Conservation (phyloP, 92 coral and sea anemone genomes). For the Epizoanthus rinbou region DNA sequence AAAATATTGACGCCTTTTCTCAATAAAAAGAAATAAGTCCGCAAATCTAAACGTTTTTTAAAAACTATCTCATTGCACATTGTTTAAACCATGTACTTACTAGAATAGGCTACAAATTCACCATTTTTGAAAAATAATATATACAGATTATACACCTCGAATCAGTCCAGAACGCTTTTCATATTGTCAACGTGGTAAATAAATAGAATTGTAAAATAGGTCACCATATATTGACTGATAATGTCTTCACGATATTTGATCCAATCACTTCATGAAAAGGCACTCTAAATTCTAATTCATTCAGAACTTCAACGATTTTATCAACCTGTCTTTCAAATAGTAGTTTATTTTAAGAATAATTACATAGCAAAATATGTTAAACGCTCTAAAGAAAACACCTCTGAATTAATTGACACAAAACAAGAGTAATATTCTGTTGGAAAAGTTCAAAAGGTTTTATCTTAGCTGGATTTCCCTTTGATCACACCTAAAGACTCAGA, state of each 20-base stretch:
- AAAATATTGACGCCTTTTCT: too few relatives aligned
- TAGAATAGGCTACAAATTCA: too few relatives aligned
- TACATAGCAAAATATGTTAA: not conserved
- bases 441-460: not conserved
- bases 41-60: too few relatives aligned
- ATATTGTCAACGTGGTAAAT: too few relatives aligned
- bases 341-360: not conserved
- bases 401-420: not conserved
- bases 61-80: too few relatives aligned
- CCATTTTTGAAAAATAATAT: too few relatives aligned
- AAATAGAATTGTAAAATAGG: too few relatives aligned
- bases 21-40: too few relatives aligned
- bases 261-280: not conserved
- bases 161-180: too few relatives aligned
- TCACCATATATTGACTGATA: not conserved
- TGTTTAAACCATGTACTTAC: too few relatives aligned
- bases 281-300: not conserved
- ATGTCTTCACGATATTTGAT: not conserved
- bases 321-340: slow-evolving; percentile 7
- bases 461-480: not conserved
- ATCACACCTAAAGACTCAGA: not conserved
- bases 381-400: not conserved
- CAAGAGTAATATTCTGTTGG: not conserved
- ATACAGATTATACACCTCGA: too few relatives aligned
- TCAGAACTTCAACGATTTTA: not conserved